Conservation (phyloP, 2,113 vertebrate species). For the Antechinus flavipes region DNA sequence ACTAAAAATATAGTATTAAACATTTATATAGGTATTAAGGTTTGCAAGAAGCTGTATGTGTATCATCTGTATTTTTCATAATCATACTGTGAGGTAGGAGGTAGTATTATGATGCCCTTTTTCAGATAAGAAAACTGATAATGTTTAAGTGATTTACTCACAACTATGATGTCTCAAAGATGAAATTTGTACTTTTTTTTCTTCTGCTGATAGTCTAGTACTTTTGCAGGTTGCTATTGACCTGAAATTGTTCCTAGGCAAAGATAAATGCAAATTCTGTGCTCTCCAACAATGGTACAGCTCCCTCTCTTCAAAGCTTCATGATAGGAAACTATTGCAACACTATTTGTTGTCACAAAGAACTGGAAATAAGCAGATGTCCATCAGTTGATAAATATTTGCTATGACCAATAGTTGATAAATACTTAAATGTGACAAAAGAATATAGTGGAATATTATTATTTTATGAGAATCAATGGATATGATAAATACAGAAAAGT, state of each 20-base stretch:
- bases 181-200: neutral
- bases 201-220: neutral
- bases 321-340: neutral
- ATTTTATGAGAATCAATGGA: neutral
- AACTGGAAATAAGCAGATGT: neutral
- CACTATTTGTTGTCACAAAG: neutral
- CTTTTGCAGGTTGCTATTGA: neutral
- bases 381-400: neutral
- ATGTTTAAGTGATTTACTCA: neutral
- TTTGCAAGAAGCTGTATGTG: neutral
- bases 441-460: neutral
- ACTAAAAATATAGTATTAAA: neutral
- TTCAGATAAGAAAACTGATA: neutral
- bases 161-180: neutral
- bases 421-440: neutral
- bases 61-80: neutral
- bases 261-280: neutral
- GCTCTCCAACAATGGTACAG: neutral
- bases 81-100: neutral
- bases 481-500: neutral
- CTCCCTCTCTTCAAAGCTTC: neutral
- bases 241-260: neutral
- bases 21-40: neutral
- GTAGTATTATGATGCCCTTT: neutral
- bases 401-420: neutral